Evolutionary conservation across 1,140 invertebrate species (phyloP).

Genomic region (Ephestia elutella): DNA sequence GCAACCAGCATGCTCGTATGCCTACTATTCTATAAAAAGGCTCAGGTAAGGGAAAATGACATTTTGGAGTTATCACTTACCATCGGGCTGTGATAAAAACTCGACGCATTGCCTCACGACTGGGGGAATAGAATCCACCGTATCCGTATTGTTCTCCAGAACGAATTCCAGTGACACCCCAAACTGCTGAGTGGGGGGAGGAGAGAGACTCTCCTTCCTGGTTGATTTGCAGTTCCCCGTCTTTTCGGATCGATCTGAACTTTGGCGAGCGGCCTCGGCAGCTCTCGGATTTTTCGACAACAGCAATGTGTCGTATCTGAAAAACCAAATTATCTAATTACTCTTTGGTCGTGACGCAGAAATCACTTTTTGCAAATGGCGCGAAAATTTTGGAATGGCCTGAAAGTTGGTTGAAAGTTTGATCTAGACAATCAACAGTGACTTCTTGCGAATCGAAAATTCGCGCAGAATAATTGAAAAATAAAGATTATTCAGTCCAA

Average conservation of each 20-base stretch:
- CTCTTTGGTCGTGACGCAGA: background rate
- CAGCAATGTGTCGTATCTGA: conserved; percentile 83
- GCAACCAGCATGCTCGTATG: too few relatives aligned
- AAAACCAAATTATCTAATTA: conserved; percentile 18
- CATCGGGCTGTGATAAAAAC: conserved; percentile 90
- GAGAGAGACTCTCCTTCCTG: conserved; percentile 38
- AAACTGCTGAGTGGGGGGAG: conserved; percentile 90
- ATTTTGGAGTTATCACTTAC: conserved; percentile 65
- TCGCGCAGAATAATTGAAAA: too few relatives aligned
- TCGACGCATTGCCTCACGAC: conserved; percentile 92
- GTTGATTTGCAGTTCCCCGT: conserved; percentile 25
- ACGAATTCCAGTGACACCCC: conserved; percentile 94
- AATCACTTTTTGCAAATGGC: too few relatives aligned
- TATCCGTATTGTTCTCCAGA: conserved; percentile 86
- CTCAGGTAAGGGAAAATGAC: too few relatives aligned
- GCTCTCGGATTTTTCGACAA: conserved; percentile 77
- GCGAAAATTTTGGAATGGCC: too few relatives aligned
- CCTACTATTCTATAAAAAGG: too few relatives aligned
- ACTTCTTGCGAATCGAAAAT: too few relatives aligned
- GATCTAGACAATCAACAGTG: too few relatives aligned
- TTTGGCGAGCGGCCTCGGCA: conserved; percentile 37
- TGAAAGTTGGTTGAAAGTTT: too few relatives aligned
- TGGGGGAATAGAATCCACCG: conserved; percentile 85
- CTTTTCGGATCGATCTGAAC: conserved; percentile 17
- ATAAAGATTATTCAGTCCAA: too few relatives aligned